These are phyloP conservation scores for Ips typographus DNA, from an alignment of 1,140 invertebrate species.

Conservation along the genomic window DNA sequence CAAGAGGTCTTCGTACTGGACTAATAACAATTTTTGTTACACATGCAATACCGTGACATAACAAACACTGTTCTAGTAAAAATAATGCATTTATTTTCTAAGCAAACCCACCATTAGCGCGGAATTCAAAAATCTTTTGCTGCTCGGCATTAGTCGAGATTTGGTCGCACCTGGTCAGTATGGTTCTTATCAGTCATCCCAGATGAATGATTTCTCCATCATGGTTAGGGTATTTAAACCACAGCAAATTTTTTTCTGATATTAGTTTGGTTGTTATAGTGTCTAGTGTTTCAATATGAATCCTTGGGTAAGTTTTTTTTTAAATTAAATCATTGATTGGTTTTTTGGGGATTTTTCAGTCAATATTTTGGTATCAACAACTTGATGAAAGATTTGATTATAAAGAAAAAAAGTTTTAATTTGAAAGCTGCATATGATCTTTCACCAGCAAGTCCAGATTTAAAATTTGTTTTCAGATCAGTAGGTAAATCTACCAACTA, in stretches of 20 bases:
- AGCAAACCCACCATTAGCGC: background rate
- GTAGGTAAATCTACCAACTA: background rate
- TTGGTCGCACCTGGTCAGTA: conserved; percentile 1
- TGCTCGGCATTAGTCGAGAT: background rate
- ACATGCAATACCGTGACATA: too few relatives aligned
- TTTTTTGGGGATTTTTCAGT: background rate
- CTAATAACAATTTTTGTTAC: too few relatives aligned
- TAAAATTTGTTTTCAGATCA: background rate
- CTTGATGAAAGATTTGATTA: background rate
- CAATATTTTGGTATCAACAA: background rate
- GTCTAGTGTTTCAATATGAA: background rate
- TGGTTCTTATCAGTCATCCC: background rate
- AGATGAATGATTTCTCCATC: background rate
- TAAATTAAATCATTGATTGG: background rate
- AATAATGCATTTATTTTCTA: too few relatives aligned
- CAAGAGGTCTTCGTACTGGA: too few relatives aligned
- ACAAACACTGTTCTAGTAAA: too few relatives aligned
- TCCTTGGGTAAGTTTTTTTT: background rate
- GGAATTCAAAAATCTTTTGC: conserved; percentile 4
- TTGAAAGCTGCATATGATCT: background rate
- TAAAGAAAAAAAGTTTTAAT: background rate
- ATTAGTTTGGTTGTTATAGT: background rate
- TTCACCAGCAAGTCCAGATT: background rate
- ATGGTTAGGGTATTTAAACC: background rate
- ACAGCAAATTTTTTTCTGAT: background rate